Conservation (phyloP, 2,113 vertebrate genomes). For the Trachemys scripta region DNA sequence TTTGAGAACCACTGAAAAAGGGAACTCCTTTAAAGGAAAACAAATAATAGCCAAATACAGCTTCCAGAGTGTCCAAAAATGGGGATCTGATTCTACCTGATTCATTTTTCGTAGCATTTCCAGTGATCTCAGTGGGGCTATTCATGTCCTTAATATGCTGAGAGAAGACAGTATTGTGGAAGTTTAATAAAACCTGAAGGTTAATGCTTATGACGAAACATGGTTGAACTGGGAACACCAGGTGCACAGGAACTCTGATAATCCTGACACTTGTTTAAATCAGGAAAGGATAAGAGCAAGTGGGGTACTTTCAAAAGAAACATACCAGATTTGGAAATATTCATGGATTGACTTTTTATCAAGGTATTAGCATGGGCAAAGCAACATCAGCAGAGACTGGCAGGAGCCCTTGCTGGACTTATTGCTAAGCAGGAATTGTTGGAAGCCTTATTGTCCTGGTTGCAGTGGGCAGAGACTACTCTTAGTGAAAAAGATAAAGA, state of each 20-base stretch:
- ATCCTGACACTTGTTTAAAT: not conserved
- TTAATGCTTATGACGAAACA: not conserved
- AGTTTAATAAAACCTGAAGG: not conserved
- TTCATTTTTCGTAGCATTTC: not conserved
- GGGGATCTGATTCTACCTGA: not conserved
- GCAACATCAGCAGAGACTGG: slow-evolving; percentile 94
- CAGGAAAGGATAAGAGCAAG: not conserved
- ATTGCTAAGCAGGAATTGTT: slow-evolving; percentile 92
- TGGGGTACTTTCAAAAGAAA: not conserved
- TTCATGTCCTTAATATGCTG: not conserved
- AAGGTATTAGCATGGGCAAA: slow-evolving; percentile 96
- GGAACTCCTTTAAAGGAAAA: not conserved
- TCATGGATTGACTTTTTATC: slow-evolving; percentile 26
- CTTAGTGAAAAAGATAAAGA: slow-evolving; percentile 94
- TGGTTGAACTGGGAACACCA: not conserved
- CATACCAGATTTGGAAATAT: not conserved
- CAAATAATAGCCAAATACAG: not conserved
- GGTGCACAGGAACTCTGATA: not conserved
- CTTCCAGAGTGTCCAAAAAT: not conserved
- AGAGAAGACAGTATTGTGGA: not conserved
- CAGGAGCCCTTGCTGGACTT: slow-evolving; percentile 88
- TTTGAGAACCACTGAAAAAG: too few relatives aligned
- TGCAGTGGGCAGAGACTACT: slow-evolving; percentile 95
- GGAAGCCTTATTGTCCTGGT: slow-evolving; percentile 92
- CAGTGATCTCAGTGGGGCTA: not conserved